phyloP scores from a whole-genome alignment of 1,140 invertebrate species.

The Diprion similis region DNA sequence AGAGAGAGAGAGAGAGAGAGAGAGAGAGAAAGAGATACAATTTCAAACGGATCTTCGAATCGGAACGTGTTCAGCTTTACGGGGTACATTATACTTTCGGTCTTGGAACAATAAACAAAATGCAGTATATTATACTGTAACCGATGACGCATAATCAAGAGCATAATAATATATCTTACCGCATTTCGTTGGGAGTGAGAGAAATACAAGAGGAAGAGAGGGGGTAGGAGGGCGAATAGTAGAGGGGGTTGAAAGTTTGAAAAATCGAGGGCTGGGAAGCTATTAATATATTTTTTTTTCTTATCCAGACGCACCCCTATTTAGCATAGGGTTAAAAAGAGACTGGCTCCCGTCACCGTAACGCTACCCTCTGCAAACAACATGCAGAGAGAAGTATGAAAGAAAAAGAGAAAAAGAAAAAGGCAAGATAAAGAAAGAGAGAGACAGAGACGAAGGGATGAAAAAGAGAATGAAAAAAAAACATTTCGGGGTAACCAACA shows the following conservation, averaged over 20 bases:
- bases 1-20: no score
- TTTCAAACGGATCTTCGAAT: neutral
- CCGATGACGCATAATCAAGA: constrained; percentile 44
- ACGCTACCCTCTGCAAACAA: constrained; percentile 45
- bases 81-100: neutral
- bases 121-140: neutral
- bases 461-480: neutral
- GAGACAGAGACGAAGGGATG: constrained; percentile 15
- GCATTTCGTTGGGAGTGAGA: constrained; percentile 27
- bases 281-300: constrained; percentile 54
- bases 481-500: neutral
- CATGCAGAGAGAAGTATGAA: constrained; percentile 35
- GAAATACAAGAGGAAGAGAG: neutral
- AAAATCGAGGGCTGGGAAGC: constrained; percentile 53
- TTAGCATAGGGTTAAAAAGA: constrained; percentile 52
- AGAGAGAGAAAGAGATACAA: no score
- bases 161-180: constrained; percentile 46
- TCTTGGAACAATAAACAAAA: neutral
- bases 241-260: constrained; percentile 30
- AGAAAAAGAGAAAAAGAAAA: no score
- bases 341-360: constrained; percentile 29
- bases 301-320: constrained; percentile 45
- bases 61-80: neutral
- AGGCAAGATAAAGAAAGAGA: constrained; percentile 27
- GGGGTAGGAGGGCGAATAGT: neutral